Conservation (phyloP, 2,888 invertebrate species). For the Theristus sp. region DNA sequence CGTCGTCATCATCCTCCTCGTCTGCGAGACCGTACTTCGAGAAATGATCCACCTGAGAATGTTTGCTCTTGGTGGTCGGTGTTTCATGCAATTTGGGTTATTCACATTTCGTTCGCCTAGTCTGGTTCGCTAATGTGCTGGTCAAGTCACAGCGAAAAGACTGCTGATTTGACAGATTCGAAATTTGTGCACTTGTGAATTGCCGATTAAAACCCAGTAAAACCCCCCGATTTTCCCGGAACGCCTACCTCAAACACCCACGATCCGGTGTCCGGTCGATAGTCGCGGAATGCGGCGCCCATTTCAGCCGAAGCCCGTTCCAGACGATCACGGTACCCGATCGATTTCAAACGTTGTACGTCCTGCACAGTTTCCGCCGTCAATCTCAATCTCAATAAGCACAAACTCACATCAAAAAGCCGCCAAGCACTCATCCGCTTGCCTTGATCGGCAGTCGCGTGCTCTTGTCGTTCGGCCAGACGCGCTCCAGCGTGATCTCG, state of each 20-base stretch:
- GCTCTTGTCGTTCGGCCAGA: constrained; percentile 78
- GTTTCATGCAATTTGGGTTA: too few species aligned
- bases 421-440: too few species aligned
- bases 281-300: constrained; percentile 71
- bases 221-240: too few species aligned
- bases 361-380: too few species aligned
- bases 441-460: constrained; percentile 56
- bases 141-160: too few species aligned
- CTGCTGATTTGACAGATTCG: too few species aligned
- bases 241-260: constrained; percentile 81
- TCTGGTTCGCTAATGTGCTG: too few species aligned
- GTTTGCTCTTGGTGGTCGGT: too few species aligned
- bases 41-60: constrained; percentile 32
- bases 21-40: constrained; percentile 35
- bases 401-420: too few species aligned
- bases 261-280: constrained; percentile 79
- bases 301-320: constrained; percentile 64
- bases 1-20: constrained; percentile 20
- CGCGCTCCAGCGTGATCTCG: constrained; percentile 66
- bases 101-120: too few species aligned
- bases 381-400: neutral
- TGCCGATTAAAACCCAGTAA: too few species aligned
- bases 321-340: constrained; percentile 68
- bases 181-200: too few species aligned
- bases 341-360: constrained; percentile 49